Conservation (phyloP, 2,113 vertebrate genomes). For the Campylomormyrus numenius region DNA sequence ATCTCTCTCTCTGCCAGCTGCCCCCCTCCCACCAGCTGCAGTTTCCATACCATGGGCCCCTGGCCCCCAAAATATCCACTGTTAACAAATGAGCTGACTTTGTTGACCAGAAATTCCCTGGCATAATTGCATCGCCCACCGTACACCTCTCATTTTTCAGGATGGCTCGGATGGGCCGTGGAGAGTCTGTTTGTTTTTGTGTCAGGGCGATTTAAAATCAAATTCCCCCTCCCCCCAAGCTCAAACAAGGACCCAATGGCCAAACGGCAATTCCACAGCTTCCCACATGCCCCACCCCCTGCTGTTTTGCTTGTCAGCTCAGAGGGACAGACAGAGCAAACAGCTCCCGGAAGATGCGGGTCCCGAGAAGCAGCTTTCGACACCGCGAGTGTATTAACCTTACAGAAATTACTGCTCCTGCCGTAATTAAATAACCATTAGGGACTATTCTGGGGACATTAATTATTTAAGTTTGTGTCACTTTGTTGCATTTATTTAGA, state of each 20-base stretch:
- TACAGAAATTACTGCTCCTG: conserved; percentile 34
- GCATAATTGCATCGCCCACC: conserved; percentile 59
- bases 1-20: conserved; percentile 45
- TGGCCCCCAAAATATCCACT: conserved; percentile 36
- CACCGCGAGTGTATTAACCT: conserved; percentile 33
- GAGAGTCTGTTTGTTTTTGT: conserved; percentile 67
- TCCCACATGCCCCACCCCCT: conserved; percentile 33
- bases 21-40: conserved; percentile 53
- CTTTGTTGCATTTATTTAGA: conserved; percentile 20
- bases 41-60: conserved; percentile 12
- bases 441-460: conserved; percentile 29
- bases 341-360: neutral
- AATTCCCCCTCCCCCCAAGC: conserved; percentile 53
- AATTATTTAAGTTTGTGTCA: conserved; percentile 30
- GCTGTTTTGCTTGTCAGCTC: neutral
- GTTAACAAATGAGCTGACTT: conserved; percentile 41
- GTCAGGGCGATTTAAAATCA: conserved; percentile 63
- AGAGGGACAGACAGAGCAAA: conserved; percentile 18
- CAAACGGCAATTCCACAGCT: conserved; percentile 48
- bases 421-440: conserved; percentile 39
- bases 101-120: conserved; percentile 59
- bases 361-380: conserved; percentile 23
- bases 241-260: conserved; percentile 48
- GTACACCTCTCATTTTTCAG: conserved; percentile 52
- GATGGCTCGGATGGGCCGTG: conserved; percentile 48